Base-by-base conservation (phyloP, 1,140 invertebrate species). In the Halictus rubicundus region DNA sequence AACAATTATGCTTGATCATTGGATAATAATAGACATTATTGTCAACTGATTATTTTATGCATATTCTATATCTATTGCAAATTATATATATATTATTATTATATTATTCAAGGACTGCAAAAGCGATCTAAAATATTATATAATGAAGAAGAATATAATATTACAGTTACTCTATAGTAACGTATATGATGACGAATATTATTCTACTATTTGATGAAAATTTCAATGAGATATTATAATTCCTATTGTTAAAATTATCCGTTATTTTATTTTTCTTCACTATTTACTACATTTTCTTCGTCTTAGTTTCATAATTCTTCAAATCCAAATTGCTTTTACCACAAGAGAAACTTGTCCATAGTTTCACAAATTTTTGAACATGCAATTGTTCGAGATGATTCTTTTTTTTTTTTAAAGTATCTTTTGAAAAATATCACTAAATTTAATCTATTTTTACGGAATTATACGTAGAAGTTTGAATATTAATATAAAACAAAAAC, bases 181-280 rank as follows among this genome's bases (percentile, higher is more conserved):
- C 87, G 59, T 78, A 79, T 84, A 85, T 83, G 63, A 64, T 82
- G 76, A 89, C 83, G 52, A 86, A 87, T 85, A 87, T 85, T 82
- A 89, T 87, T 89, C 83, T 89, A 89, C 78, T 78, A 80, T 89
- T 88, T 88, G 82, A 85, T 87, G 88, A 86, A 77, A 85, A 84
- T 84, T 89, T 88, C 84, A 84, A 57, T 65, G 71, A 88, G 81
- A 78, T 81, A 85, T 73, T 81, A 85, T 73, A 61, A 86, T 87
- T 87, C 73, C 89, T 87, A 90, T 85, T 90, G 89, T 91, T 90
- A 87, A 87, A 86, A 54, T 54, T 74, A 69, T 85, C 75, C 88
- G 75, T 86, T 86, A 80, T 86, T 87, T 82, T 83, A 85, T 81
- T 85, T 74, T 88, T 69, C 85, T 73, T 82, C 63, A 87, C 68